Conservation (phyloP, 2,888 invertebrate species). For the Aricia artaxerxes region DNA sequence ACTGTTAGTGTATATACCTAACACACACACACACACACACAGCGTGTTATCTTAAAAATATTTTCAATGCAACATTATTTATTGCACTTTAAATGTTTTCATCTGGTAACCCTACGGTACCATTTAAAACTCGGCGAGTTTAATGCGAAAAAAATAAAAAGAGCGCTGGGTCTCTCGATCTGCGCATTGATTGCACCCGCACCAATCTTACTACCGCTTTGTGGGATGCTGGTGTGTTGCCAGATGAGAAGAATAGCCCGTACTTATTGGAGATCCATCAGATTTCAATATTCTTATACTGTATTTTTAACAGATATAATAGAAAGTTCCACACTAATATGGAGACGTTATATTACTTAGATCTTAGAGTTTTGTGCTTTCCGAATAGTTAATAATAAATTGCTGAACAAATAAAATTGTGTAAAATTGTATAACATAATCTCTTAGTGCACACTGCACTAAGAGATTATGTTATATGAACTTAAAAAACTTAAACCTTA, state of each 20-base stretch:
- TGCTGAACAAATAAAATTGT: too few species aligned
- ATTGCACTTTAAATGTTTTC: background rate
- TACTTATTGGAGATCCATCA: constrained; percentile 56
- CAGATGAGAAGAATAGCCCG: constrained; percentile 69
- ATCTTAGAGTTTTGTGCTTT: too few species aligned
- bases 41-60: too few species aligned
- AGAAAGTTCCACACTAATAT: background rate
- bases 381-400: too few species aligned
- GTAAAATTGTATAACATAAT: too few species aligned
- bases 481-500: too few species aligned
- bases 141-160: constrained; percentile 57
- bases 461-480: too few species aligned
- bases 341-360: background rate
- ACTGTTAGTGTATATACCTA: too few species aligned
- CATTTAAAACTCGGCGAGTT: constrained; percentile 57
- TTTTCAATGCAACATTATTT: background rate
- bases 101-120: constrained; percentile 36
- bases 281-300: constrained; percentile 43
- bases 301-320: constrained; percentile 42
- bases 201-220: constrained; percentile 56
- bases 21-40: too few species aligned
- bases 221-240: constrained; percentile 75
- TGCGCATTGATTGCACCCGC: constrained; percentile 70
- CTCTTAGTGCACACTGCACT: too few species aligned
- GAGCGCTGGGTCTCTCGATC: constrained; percentile 58